A percentile compares a stretch with the other conserved stretches of the same genome.
Evolutionary conservation across 2,797 vertebrate species (phyloP).

Genomic region (Tachyglossus aculeatus): DNA sequence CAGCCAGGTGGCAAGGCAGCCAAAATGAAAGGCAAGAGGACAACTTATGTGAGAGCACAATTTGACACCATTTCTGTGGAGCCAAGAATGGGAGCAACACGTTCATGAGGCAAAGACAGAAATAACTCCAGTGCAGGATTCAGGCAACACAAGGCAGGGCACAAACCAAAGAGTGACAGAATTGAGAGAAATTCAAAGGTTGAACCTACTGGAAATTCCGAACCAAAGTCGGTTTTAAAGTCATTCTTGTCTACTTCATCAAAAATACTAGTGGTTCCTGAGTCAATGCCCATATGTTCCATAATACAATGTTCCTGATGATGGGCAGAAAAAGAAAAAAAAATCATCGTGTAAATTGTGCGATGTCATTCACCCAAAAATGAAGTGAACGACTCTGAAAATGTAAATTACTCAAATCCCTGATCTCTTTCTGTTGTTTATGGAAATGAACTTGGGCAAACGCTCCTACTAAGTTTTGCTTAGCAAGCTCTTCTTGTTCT

Average conservation of each 20-base stretch:
- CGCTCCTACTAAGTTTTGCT: too few relatives aligned
- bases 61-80: too few relatives aligned
- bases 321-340: conserved; percentile 56
- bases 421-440: background rate
- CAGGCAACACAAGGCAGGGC: conserved; percentile 2
- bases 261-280: conserved; percentile 72
- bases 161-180: background rate
- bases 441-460: too few relatives aligned
- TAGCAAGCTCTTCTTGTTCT: background rate
- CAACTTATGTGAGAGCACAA: background rate
- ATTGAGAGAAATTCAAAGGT: conserved; percentile 47
- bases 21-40: background rate
- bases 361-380: conserved; percentile 10
- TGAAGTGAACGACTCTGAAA: background rate
- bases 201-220: conserved; percentile 79
- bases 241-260: conserved; percentile 79
- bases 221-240: conserved; percentile 78
- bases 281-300: conserved; percentile 74
- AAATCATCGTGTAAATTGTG: background rate
- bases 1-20: background rate
- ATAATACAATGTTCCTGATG: conserved; percentile 70
- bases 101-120: background rate
- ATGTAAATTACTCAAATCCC: background rate
- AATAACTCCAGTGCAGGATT: background rate
- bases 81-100: background rate